phyloP scores from a whole-genome alignment of 2,888 invertebrate genomes.

The Therioaphis trifolii region DNA sequence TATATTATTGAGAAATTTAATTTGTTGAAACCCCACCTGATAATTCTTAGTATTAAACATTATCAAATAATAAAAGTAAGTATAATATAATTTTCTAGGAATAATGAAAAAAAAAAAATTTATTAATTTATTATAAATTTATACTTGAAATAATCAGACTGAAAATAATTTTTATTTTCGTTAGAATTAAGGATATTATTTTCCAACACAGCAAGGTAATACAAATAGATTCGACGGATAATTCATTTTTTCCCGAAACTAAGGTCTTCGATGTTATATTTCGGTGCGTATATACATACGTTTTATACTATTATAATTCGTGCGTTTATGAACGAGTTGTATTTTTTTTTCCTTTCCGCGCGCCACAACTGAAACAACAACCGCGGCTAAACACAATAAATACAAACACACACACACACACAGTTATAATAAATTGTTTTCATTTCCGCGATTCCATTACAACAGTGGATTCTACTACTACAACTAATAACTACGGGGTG shows the following conservation, averaged over 20 bases:
- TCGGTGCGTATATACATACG: background rate
- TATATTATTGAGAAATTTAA: background rate
- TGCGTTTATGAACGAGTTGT: background rate
- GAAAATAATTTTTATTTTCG: too few relatives aligned
- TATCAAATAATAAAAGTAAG: too few relatives aligned
- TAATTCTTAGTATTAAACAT: too few relatives aligned
- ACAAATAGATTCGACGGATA: background rate
- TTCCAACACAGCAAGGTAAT: background rate
- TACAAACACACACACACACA: background rate
- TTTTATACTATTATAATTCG: constrained; percentile 1
- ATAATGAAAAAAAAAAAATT: background rate
- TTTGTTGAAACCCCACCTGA: background rate
- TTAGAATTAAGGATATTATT: too few relatives aligned
- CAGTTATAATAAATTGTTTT: constrained; percentile 8
- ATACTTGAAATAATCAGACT: background rate
- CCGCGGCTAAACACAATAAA: background rate
- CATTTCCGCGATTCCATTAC: background rate
- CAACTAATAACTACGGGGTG: background rate
- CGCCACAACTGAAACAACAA: constrained; percentile 32
- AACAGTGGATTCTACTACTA: background rate
- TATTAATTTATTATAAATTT: background rate
- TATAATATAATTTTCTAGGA: too few relatives aligned
- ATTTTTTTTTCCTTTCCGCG: background rate
- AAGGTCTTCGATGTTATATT: background rate
- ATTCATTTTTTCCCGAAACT: background rate